Evolutionary conservation across 2,888 invertebrate species (phyloP).

Genomic region (Hydroisotoma schaefferi): DNA sequence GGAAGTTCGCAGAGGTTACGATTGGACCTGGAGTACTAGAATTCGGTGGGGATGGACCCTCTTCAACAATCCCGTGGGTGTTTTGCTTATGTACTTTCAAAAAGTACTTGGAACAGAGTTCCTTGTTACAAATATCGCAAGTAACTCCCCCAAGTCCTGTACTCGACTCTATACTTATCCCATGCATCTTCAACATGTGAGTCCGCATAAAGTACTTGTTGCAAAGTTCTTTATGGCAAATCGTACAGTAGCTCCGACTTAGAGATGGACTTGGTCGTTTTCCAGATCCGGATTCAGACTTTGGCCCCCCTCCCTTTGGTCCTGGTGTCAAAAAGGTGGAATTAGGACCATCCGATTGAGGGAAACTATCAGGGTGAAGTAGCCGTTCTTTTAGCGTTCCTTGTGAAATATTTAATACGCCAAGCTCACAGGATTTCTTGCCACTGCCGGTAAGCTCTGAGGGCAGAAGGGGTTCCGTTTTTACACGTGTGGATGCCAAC

Average conservation of each 20-base stretch:
- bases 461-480: constrained; percentile 27
- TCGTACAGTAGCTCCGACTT: constrained; percentile 79
- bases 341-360: constrained; percentile 7
- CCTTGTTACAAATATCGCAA: constrained; percentile 97
- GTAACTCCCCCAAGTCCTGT: constrained; percentile 89
- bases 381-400: constrained; percentile 23
- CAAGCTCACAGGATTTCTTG: constrained; percentile 5
- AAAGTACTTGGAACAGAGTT: constrained; percentile 96
- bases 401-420: constrained; percentile 2
- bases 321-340: constrained; percentile 31
- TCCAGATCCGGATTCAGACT: constrained; percentile 11
- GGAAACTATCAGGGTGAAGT: constrained; percentile 16
- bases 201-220: constrained; percentile 99
- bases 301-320: constrained; percentile 28
- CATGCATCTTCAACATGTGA: constrained; percentile 98
- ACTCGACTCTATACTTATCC: constrained; percentile 87
- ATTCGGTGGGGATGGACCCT: constrained; percentile 56
- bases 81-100: constrained; percentile 96
- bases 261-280: constrained; percentile 49
- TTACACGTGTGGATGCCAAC: constrained; percentile 17
- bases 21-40: constrained; percentile 39
- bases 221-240: constrained; percentile 97
- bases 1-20: constrained; percentile 46
- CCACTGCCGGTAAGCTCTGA: background rate
- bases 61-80: constrained; percentile 92